Evolutionary conservation across 2,113 vertebrate species (phyloP), one percentile per base, ranked within the genome.

Genomic region (Caretta caretta): DNA sequence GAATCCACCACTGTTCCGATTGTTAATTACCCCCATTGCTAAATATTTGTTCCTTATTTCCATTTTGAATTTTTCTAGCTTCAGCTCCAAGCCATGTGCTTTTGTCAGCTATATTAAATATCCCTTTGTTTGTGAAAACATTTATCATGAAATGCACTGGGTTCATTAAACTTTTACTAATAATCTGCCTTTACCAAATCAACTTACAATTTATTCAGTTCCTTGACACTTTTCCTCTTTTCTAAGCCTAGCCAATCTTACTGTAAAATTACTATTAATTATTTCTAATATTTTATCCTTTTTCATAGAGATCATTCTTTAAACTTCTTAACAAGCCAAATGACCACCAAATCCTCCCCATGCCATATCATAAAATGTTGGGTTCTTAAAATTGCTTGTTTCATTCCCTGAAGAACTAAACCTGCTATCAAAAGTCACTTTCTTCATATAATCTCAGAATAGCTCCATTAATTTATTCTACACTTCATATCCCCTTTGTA

Each of bases 161-260:
- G 85, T 87, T 95, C 48, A 76, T 94, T 92, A 96, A 90, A 78
- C 38, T 84, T 94, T 96, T 94, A 94, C 48, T 56, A 76, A 83
- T 95, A 96, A 86, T 27, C 69, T 84, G 24, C 31, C 79, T 92
- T 49, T 93, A 82, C 69, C 27, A 92, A 96, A 69, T 14, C 62
- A 92, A 31, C 24, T 86, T 31, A 59, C 14, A 94, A 80, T 94
- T 92, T 38, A 50, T 31, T 90, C 78, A 76, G 69, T 69, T 84
- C 65, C 91, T 87, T 86, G 48, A 90, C 89, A 27, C 20, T 86
- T 86, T 94, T 89, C 3, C n/a, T 90, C 69, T 94, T 83, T 93
- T 90, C 38, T 88, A 92, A 88, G 92, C 22, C 80, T 29, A 86
- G 81, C 56, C 56, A 62, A 14, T 89, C 69, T 89, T 83, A 50